Conservation (phyloP, 2,888 invertebrate species). For the Automeris io region DNA sequence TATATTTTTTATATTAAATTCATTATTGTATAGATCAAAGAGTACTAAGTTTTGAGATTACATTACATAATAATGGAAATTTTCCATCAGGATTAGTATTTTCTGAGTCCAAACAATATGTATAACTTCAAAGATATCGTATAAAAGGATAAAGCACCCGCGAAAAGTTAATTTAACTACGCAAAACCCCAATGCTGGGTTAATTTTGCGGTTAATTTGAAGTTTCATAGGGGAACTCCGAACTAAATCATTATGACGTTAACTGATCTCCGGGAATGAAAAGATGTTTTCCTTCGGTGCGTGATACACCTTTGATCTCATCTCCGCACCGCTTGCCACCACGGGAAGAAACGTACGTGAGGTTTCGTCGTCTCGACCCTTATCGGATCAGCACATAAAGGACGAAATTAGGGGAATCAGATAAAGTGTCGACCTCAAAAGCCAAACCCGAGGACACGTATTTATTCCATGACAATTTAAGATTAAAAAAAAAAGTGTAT, state of each 20-base stretch:
- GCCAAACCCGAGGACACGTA: not conserved
- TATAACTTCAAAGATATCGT: too few relatives aligned
- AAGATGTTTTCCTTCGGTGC: not conserved
- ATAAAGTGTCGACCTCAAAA: not conserved
- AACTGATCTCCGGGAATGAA: not conserved
- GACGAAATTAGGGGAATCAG: not conserved
- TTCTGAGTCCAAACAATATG: too few relatives aligned
- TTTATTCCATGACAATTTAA: too few relatives aligned
- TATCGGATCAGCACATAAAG: not conserved
- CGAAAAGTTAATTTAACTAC: not conserved
- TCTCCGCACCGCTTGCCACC: not conserved
- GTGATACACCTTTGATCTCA: slow-evolving; percentile 2
- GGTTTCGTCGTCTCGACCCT: not conserved
- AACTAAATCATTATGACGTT: not conserved
- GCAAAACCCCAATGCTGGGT: not conserved
- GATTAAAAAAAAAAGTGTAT: too few relatives aligned
- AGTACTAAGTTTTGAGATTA: too few relatives aligned
- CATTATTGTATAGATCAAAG: too few relatives aligned
- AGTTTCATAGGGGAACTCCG: not conserved
- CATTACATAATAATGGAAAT: too few relatives aligned
- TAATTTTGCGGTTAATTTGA: not conserved
- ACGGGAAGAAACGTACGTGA: not conserved
- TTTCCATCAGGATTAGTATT: too few relatives aligned
- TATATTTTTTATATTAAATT: too few relatives aligned
- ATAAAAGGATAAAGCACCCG: too few relatives aligned